Evolutionary conservation across 2,888 invertebrate species (phyloP).

Genomic region (Frankliniella fusca): DNA sequence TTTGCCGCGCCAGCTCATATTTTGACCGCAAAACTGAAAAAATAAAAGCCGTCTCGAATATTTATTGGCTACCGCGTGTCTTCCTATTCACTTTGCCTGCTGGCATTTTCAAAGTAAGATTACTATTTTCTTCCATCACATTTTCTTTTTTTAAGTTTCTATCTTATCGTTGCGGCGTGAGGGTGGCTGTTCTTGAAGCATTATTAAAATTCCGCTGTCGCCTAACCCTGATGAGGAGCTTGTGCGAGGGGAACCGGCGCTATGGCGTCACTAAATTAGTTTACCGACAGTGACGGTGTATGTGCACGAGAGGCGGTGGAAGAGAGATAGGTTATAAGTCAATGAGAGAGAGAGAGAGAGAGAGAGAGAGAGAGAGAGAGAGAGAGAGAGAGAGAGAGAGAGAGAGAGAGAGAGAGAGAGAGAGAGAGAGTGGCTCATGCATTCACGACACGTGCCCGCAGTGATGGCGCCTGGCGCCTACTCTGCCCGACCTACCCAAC

Average conservation of each 20-base stretch:
- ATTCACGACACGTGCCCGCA: not conserved
- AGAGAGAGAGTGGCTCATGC: not conserved
- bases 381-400: not conserved
- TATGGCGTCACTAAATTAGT: not conserved
- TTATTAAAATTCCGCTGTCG: not conserved
- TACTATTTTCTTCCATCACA: too few species aligned
- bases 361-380: conserved; percentile 26
- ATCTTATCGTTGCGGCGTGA: too few species aligned
- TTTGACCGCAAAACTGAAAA: too few species aligned
- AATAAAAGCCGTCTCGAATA: too few species aligned
- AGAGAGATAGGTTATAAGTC: not conserved
- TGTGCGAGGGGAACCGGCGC: not conserved
- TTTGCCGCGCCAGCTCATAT: too few species aligned
- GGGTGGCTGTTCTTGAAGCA: too few species aligned
- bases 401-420: conserved; percentile 17
- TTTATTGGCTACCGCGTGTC: too few species aligned
- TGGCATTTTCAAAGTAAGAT: too few species aligned
- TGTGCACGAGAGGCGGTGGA: not conserved
- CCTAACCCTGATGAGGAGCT: not conserved
- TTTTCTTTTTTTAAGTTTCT: too few species aligned
- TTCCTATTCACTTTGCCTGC: too few species aligned
- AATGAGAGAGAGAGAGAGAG: conserved; percentile 3
- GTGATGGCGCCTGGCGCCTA: not conserved
- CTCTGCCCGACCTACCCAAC: too few species aligned
- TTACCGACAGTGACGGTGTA: not conserved